These are phyloP conservation scores for Narcine bancroftii DNA, from an alignment of 2,113 vertebrate genomes.

Conservation along the genomic window DNA sequence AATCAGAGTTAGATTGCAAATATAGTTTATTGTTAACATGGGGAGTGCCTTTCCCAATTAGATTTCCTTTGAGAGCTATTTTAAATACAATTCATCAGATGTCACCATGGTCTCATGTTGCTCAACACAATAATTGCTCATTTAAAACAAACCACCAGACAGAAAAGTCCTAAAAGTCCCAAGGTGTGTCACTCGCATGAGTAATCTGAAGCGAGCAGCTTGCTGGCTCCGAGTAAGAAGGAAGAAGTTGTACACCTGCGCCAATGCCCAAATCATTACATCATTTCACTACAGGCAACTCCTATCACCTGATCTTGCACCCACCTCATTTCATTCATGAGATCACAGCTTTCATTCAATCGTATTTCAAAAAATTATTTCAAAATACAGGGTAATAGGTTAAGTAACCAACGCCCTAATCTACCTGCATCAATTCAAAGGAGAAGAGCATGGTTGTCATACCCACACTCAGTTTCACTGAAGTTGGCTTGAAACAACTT, in stretches of 20 bases:
- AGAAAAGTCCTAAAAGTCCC: background rate
- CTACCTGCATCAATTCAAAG: background rate
- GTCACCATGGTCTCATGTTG: background rate
- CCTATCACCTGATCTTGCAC: background rate
- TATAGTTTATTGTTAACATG: background rate
- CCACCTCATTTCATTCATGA: background rate
- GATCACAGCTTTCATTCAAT: background rate
- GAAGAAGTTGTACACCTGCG: background rate
- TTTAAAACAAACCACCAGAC: background rate
- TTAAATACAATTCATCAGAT: background rate
- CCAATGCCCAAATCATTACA: background rate
- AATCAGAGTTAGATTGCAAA: background rate
- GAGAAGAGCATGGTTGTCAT: background rate
- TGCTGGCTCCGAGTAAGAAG: background rate
- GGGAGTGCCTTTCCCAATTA: background rate
- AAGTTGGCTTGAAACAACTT: background rate
- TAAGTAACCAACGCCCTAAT: background rate
- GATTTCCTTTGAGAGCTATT: background rate
- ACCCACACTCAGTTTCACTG: background rate
- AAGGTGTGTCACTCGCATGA: background rate
- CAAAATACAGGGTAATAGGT: background rate
- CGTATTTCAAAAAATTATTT: background rate
- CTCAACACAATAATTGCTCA: background rate
- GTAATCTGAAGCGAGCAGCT: background rate
- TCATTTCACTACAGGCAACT: background rate